phyloP scores from a whole-genome alignment of 2,888 invertebrate genomes.

The Sphinx pinastri region DNA sequence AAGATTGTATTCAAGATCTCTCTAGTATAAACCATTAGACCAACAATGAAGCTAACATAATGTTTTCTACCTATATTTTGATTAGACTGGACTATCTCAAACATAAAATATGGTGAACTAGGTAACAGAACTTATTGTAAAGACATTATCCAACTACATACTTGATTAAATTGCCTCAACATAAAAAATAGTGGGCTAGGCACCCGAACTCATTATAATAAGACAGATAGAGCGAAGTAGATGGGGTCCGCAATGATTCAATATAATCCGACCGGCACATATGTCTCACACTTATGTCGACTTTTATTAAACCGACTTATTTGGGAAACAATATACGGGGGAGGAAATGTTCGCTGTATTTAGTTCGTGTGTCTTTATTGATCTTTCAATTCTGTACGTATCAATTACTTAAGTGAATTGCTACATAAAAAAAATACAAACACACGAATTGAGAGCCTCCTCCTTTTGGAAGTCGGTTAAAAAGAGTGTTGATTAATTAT shows the following conservation, averaged over 20 bases:
- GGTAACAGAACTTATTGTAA: too few species aligned
- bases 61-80: too few species aligned
- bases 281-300: conserved; percentile 66
- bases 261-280: conserved; percentile 72
- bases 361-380: conserved; percentile 36
- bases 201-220: conserved; percentile 37
- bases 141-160: not conserved
- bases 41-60: too few species aligned
- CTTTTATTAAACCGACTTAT: conserved; percentile 74
- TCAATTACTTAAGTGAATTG: not conserved
- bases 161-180: conserved; percentile 13
- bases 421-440: too few species aligned
- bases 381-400: conserved; percentile 34
- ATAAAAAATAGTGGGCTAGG: conserved; percentile 20
- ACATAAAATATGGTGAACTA: too few species aligned
- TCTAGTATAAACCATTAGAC: too few species aligned
- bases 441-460: too few species aligned
- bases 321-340: conserved; percentile 57
- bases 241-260: conserved; percentile 68
- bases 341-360: conserved; percentile 42
- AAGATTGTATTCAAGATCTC: too few species aligned
- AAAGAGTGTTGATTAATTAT: not conserved
- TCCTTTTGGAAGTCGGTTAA: too few species aligned
- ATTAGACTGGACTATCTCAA: too few species aligned
- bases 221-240: conserved; percentile 45